A percentile compares a stretch with the other conserved stretches of the same genome.
Evolutionary conservation across 1,140 invertebrate species (phyloP).

Genomic region (Ceratosolen fusciceps): DNA sequence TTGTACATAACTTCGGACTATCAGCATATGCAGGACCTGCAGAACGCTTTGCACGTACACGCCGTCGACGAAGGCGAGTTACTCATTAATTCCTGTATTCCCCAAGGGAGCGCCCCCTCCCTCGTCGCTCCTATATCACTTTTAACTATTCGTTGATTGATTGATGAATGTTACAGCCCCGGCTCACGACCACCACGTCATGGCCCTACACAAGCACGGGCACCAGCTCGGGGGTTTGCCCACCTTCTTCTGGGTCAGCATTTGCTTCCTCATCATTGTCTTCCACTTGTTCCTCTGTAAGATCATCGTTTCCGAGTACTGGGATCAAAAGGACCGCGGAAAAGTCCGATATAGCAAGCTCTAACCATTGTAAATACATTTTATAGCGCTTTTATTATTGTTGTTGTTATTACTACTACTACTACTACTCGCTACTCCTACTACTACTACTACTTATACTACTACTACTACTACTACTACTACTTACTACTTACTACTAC

Average conservation of each 20-base stretch:
- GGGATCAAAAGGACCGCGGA: slow-evolving; percentile 78
- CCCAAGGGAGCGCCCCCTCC: no score
- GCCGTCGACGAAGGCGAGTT: slow-evolving; percentile 83
- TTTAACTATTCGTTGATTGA: no score
- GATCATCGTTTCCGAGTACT: slow-evolving; percentile 93
- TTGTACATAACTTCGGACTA: slow-evolving; percentile 93
- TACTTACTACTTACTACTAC: no score
- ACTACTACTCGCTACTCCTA: no score
- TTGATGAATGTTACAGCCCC: slow-evolving; percentile 77
- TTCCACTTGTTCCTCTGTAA: slow-evolving; percentile 97
- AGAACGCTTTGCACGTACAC: slow-evolving; percentile 91
- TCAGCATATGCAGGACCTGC: slow-evolving; percentile 91
- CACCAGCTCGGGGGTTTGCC: slow-evolving; percentile 91
- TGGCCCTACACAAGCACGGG: slow-evolving; percentile 93
- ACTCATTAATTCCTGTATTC: background rate
- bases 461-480: no score
- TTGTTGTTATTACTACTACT: no score
- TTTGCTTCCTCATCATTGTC: slow-evolving; percentile 89
- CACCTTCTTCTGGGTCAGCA: slow-evolving; percentile 93
- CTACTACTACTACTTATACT: no score
- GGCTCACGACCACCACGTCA: slow-evolving; percentile 92
- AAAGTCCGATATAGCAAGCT: slow-evolving; percentile 78
- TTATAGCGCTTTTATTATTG: slow-evolving; percentile 48
- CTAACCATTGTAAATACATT: slow-evolving; percentile 64
- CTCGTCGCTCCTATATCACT: no score